phyloP scores from a whole-genome alignment of 2,797 vertebrate species.

The Cirrhinus molitorella region DNA sequence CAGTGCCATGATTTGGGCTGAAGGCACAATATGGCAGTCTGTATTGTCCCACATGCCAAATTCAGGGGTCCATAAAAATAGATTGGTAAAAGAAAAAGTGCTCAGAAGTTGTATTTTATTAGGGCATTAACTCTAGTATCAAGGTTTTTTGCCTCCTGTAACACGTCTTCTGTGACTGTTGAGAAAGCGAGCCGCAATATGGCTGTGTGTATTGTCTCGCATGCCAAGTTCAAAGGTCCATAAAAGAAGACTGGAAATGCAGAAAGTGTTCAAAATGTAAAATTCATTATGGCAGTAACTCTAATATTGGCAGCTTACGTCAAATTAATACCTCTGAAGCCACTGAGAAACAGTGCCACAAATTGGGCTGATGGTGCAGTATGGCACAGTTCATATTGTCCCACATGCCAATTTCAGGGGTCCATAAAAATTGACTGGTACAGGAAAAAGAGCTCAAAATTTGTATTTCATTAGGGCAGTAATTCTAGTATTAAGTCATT shows the following conservation, averaged over 20 bases:
- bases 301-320: no score
- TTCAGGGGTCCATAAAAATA: neutral
- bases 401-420: neutral
- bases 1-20: no score
- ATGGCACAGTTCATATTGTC: neutral
- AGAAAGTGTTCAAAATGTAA: no score
- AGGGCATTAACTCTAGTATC: neutral
- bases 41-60: neutral
- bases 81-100: no score
- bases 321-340: no score
- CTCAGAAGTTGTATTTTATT: neutral
- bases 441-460: neutral
- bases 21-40: no score
- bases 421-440: neutral
- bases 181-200: neutral
- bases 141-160: neutral
- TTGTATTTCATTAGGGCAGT: no score
- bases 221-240: neutral
- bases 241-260: neutral
- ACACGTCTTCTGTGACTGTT: accelerated
- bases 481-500: neutral
- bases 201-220: no score
- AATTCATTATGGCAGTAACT: no score
- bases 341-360: no score
- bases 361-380: no score